These are phyloP conservation scores for Bombus breviceps DNA, from an alignment of 1,140 invertebrate genomes.

Conservation along the genomic window DNA sequence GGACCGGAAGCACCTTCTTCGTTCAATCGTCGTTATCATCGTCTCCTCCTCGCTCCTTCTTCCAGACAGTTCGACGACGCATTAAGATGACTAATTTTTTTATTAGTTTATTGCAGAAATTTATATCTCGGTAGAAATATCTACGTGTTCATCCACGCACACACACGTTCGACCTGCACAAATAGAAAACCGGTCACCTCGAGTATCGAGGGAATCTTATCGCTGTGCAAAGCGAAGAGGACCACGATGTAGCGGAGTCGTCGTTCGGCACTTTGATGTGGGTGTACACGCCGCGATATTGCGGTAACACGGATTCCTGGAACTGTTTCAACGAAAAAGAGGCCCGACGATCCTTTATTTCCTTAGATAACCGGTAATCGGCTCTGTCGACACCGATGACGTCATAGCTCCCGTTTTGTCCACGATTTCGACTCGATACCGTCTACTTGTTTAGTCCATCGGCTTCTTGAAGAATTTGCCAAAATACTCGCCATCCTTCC, in stretches of 20 bases:
- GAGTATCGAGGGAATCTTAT: conserved; percentile 69
- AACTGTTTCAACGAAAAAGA: conserved; percentile 63
- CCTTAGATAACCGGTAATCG: conserved; percentile 54
- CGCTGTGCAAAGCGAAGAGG: conserved; percentile 66
- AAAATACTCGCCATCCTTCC: no score
- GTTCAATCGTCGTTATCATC: background rate
- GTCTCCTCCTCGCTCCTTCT: background rate
- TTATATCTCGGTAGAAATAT: background rate
- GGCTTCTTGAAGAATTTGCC: background rate
- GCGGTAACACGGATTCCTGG: conserved; percentile 64
- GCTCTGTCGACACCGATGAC: conserved; percentile 46
- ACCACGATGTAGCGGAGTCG: conserved; percentile 47
- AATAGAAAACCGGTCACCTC: conserved; percentile 38
- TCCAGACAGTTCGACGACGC: background rate
- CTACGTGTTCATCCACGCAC: background rate
- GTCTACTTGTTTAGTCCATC: background rate
- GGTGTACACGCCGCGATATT: conserved; percentile 57
- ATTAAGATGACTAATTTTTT: conserved; percentile 26
- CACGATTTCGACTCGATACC: background rate
- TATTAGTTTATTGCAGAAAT: conserved; percentile 42
- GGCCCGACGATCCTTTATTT: conserved; percentile 64
- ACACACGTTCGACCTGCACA: conserved; percentile 4
- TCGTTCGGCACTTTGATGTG: conserved; percentile 63
- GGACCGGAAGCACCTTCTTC: background rate
- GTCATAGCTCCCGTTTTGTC: conserved; percentile 46